Evolutionary conservation across 2,113 vertebrate genomes (phyloP), one percentile per base, ranked within the genome.

Genomic region (Sakesphorus luctuosus): DNA sequence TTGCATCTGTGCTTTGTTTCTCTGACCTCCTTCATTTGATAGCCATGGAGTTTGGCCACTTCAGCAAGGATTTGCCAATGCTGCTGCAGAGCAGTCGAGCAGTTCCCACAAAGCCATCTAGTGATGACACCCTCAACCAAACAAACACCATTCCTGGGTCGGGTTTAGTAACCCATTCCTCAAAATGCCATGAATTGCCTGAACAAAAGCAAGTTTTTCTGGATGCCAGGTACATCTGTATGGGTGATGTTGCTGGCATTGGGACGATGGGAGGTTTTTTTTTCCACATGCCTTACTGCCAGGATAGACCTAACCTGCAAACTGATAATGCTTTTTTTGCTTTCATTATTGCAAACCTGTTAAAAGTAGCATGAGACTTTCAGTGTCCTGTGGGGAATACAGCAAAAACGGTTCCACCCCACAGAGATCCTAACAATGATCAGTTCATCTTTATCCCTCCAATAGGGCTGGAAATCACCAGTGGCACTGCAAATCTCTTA

Each of bases 271-370:
- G 69, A 90, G 18, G 49, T 49, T 61, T 49, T 87, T 80, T 58
- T 49, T 94, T 82, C 52, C 44, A 65, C 44, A 46, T 72, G 72
- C 66, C 53, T 87, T 56, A 72, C 52, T 86, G 40, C 23, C 84
- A 91, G 66, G 56, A 65, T 13, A 43, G 40, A 76, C 50, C 49
- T 73, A 86, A 53, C 29, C 40, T 59, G 80, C 38, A 59, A 91
- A 76, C 19, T 2, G 1, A 66, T 28, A 5, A 4, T 36, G 52
- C 12, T 88, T 80, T 87, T 87, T 84, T 81, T 84, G 19, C 84
- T 97, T 58, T 86, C 95, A 92, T 96, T 96, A 96, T 96, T 95
- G 94, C 89, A 97, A 96, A 97, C 94, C 88, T 96, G 84, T 95
- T 96, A 97, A 94, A 97, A 97, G 94, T 94, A 55, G 87, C 93